phyloP scores from a whole-genome alignment of 1,140 invertebrate genomes.

The Ericerus pela region DNA sequence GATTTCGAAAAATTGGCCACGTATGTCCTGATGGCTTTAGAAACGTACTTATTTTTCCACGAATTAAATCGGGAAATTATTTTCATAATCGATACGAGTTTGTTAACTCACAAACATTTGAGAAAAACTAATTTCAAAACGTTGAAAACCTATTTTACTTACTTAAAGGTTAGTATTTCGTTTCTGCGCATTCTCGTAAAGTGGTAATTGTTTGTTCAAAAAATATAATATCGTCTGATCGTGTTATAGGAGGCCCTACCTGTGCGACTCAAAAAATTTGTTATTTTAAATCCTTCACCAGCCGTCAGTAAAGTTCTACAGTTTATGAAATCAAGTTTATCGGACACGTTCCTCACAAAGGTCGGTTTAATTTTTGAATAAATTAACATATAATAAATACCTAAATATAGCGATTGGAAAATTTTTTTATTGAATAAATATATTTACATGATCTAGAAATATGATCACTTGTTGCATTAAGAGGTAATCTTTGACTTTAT shows the following conservation, averaged over 20 bases:
- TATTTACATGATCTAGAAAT: no score
- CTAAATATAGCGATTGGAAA: no score
- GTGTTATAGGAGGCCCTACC: neutral
- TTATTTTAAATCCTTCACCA: neutral
- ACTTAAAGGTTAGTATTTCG: no score
- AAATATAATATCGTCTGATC: neutral
- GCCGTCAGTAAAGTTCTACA: neutral
- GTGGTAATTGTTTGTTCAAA: neutral
- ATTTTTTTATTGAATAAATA: no score
- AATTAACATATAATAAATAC: no score
- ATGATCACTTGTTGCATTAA: no score
- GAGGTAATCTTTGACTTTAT: no score
- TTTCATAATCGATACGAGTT: neutral
- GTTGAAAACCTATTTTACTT: neutral
- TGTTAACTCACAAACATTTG: neutral
- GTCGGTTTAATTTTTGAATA: no score
- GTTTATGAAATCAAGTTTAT: neutral
- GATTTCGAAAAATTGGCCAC: no score
- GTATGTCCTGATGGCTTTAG: no score
- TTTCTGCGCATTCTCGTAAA: neutral
- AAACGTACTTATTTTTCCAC: no score
- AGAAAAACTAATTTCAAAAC: neutral
- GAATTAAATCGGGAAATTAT: neutral
- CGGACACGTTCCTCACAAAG: no score
- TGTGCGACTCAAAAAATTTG: neutral